A percentile compares a stretch with the other conserved stretches of the same genome.
Conservation (phyloP, 1,140 invertebrate genomes). For the Thalassaphorura encarpata region DNA sequence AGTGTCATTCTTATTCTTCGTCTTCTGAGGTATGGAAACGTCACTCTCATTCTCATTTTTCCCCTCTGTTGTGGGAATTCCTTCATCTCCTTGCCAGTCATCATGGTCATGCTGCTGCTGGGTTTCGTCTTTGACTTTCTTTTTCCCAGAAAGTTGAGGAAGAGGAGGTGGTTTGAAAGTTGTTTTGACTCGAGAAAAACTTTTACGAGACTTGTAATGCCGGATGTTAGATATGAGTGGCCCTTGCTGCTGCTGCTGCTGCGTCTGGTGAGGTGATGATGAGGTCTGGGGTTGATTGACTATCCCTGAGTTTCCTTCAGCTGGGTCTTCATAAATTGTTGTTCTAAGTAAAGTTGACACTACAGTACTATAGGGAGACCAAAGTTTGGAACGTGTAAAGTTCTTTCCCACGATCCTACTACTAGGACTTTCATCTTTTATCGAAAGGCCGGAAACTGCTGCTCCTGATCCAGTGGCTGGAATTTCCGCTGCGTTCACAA, state of each 20-base stretch:
- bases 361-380: conserved; percentile 18
- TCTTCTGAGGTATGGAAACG: not conserved
- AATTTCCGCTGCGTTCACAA: no score
- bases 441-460: no score
- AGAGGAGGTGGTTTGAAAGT: not conserved
- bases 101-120: conserved; percentile 4
- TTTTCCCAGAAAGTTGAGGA: not conserved
- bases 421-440: no score
- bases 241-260: not conserved
- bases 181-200: conserved; percentile 17
- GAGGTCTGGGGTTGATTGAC: not conserved
- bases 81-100: conserved; percentile 12
- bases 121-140: not conserved
- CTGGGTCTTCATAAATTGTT: not conserved
- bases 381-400: conserved; percentile 16
- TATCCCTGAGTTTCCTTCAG: not conserved
- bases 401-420: no score
- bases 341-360: not conserved
- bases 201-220: conserved; percentile 29
- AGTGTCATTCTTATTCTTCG: not conserved
- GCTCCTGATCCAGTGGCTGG: no score
- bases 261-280: not conserved
- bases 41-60: not conserved
- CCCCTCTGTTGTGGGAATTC: not conserved
- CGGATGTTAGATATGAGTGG: conserved; percentile 25